A percentile compares a stretch with the other conserved stretches of the same genome.
Evolutionary conservation across 1,140 invertebrate genomes (phyloP).

Genomic region (Dendroctonus valens): DNA sequence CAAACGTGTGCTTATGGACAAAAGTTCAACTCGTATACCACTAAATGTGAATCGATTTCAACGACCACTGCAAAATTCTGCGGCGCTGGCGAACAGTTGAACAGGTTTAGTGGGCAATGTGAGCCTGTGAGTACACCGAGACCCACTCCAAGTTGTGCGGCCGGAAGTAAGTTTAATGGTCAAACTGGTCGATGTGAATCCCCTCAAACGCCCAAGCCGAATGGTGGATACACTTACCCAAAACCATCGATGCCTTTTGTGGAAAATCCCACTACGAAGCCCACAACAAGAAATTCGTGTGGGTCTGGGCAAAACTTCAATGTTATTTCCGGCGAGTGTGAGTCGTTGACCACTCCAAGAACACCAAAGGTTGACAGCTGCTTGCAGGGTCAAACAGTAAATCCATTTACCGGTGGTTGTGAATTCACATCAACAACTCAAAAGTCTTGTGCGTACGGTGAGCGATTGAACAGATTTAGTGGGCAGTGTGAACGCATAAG

Average conservation of each 20-base stretch:
- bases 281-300: not conserved
- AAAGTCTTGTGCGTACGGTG: not conserved
- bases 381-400: not conserved
- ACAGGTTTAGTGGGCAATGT: not conserved
- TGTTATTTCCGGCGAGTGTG: slow-evolving; percentile 1
- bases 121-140: not conserved
- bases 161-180: not conserved
- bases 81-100: slow-evolving; percentile 2
- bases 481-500: slow-evolving; percentile 7
- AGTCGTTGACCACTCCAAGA: not conserved
- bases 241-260: slow-evolving; percentile 5
- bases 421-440: not conserved
- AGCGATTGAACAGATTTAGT: slow-evolving; percentile 6
- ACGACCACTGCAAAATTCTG: not conserved
- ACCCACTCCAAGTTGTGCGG: not conserved
- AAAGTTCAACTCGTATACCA: slow-evolving; percentile 1
- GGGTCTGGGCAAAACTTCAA: slow-evolving; percentile 6
- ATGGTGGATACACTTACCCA: slow-evolving; percentile 3
- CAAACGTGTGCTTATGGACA: slow-evolving; percentile 1
- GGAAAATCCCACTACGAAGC: not conserved
- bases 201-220: not conserved
- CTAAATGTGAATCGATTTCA: slow-evolving; percentile 8
- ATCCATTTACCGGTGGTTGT: not conserved
- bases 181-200: slow-evolving; percentile 7
- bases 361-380: no score